phyloP scores from a whole-genome alignment of 1,140 invertebrate genomes.

The Idris sp. region DNA sequence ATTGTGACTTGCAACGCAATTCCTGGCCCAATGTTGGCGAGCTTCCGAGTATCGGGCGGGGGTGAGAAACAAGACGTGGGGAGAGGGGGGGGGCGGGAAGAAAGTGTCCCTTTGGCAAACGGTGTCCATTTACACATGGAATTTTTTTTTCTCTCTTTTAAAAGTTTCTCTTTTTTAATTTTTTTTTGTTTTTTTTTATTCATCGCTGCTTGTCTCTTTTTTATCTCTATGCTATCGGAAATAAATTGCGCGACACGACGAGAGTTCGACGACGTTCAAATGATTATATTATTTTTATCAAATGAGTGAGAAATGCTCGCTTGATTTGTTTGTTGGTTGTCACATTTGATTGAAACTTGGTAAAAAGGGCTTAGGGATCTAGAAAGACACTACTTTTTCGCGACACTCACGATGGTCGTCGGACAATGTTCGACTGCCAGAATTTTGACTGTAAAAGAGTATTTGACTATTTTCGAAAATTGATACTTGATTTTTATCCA shows the following conservation, averaged over 20 bases:
- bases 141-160: background rate
- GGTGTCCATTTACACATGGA: background rate
- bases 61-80: conserved; percentile 27
- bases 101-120: conserved; percentile 45
- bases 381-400: no score
- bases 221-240: conserved; percentile 11
- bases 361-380: no score
- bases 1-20: conserved; percentile 80
- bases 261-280: conserved; percentile 39
- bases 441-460: no score
- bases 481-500: no score
- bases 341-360: no score
- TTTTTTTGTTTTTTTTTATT: conserved; percentile 2
- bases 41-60: conserved; percentile 33
- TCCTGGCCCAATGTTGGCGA: conserved; percentile 76
- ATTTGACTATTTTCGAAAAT: no score
- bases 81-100: conserved; percentile 41
- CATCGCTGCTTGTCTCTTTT: background rate
- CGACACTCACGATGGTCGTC: no score
- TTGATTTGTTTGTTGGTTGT: no score
- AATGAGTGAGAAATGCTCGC: conserved; percentile 52
- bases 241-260: conserved; percentile 35
- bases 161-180: background rate
- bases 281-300: no score
- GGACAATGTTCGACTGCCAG: no score